These are phyloP conservation scores for Sebastes schlegelii DNA, from an alignment of 2,113 vertebrate species.

Conservation along the genomic window DNA sequence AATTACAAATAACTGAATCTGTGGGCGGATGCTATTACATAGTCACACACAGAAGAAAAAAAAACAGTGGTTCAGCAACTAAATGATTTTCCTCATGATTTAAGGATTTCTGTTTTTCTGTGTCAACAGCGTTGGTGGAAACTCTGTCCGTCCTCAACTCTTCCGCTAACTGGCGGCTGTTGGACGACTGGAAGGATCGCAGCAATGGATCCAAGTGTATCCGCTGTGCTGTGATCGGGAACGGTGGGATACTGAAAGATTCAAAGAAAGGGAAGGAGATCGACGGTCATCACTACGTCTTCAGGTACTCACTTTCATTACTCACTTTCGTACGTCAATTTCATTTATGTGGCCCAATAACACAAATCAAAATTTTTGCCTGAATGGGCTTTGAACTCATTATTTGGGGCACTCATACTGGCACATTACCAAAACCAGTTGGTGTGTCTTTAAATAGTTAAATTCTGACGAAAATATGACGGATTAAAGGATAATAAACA, in stretches of 20 bases:
- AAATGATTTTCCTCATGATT: background rate
- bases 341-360: too few species aligned
- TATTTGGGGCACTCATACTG: too few species aligned
- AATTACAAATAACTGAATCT: background rate
- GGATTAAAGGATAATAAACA: too few species aligned
- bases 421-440: too few species aligned
- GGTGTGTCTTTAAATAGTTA: too few species aligned
- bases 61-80: background rate
- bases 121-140: slow-evolving; percentile 73
- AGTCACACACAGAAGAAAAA: background rate
- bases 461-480: too few species aligned
- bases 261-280: slow-evolving; percentile 84
- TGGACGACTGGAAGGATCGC: slow-evolving; percentile 79
- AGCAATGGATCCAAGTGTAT: slow-evolving; percentile 32
- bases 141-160: slow-evolving; percentile 80
- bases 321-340: too few species aligned
- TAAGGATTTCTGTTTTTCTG: background rate
- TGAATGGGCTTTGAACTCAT: too few species aligned
- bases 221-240: slow-evolving; percentile 84
- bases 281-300: slow-evolving; percentile 86
- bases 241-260: slow-evolving; percentile 84
- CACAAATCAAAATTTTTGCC: too few species aligned
- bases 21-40: slow-evolving; percentile 7
- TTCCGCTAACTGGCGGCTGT: slow-evolving; percentile 72
- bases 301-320: slow-evolving; percentile 76